Conservation (phyloP, 2,113 vertebrate species). For the Malurus alboscapulatus region DNA sequence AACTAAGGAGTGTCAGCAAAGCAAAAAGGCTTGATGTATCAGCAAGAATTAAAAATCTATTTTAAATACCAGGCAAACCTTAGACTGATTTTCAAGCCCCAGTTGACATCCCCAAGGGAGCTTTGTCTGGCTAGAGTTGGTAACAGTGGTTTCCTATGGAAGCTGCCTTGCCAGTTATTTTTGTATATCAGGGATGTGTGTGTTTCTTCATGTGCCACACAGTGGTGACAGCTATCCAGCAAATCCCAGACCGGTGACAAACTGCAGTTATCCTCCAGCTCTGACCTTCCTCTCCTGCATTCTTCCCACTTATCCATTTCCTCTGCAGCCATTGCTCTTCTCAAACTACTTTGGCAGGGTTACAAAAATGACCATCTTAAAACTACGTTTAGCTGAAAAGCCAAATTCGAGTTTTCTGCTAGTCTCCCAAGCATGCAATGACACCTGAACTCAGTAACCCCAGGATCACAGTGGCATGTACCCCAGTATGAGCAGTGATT, state of each 20-base stretch:
- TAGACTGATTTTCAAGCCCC: neutral
- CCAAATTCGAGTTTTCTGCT: neutral
- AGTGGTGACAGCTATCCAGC: neutral
- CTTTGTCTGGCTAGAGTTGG: neutral
- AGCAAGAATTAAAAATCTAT: conserved; percentile 29
- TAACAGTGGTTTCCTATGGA: conserved; percentile 1
- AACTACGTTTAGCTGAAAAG: neutral
- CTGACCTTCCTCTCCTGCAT: neutral
- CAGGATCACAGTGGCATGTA: neutral
- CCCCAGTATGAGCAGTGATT: neutral
- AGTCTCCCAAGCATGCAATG: neutral
- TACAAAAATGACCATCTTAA: neutral
- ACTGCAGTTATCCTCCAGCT: neutral
- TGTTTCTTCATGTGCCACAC: neutral
- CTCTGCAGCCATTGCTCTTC: neutral
- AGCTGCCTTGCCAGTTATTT: conserved; percentile 8
- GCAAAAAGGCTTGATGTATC: neutral
- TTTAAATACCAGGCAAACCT: conserved; percentile 1
- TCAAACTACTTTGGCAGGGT: neutral
- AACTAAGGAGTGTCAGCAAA: neutral
- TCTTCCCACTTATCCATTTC: neutral
- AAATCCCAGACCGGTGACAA: neutral
- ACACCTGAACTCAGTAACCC: neutral
- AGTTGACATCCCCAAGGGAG: neutral
- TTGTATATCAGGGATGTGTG: neutral